Conservation (phyloP, 2,797 vertebrate genomes). For the Eulemur rubriventer region DNA sequence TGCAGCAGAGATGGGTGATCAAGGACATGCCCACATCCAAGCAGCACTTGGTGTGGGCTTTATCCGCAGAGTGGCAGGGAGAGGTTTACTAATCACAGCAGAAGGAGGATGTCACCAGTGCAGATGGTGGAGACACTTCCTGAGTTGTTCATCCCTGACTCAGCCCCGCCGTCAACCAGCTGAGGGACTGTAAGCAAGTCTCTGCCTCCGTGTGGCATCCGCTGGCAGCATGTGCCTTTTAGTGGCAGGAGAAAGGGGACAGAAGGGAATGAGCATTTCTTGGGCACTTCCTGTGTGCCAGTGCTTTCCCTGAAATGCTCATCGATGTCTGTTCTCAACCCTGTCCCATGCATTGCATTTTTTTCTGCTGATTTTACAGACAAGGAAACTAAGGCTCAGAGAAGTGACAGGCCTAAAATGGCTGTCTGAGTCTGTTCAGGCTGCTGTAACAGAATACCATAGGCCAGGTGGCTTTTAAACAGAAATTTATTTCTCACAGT, state of each 20-base stretch:
- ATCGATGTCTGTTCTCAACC: background rate
- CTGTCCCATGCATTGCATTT: background rate
- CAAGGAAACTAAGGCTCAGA: background rate
- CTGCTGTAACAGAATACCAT: background rate
- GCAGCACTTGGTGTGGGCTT: background rate
- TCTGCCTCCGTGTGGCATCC: background rate
- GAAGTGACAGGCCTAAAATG: background rate
- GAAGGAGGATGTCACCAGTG: background rate
- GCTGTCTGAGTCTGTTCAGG: background rate
- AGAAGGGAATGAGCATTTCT: background rate
- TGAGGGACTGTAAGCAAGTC: background rate
- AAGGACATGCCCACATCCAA: background rate
- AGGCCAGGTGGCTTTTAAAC: background rate
- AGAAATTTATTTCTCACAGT: background rate
- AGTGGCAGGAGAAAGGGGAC: background rate
- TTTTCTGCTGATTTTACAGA: background rate
- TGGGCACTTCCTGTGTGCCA: background rate
- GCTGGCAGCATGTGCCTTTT: background rate
- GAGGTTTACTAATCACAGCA: background rate
- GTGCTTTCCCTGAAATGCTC: background rate
- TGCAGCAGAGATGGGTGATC: background rate
- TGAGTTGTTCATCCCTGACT: background rate
- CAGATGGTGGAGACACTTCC: slow-evolving; percentile 14
- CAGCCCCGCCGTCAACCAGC: background rate
- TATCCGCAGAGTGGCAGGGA: background rate